These are phyloP conservation scores for Campoletis raptor DNA, from an alignment of 2,888 invertebrate species.

Conservation along the genomic window DNA sequence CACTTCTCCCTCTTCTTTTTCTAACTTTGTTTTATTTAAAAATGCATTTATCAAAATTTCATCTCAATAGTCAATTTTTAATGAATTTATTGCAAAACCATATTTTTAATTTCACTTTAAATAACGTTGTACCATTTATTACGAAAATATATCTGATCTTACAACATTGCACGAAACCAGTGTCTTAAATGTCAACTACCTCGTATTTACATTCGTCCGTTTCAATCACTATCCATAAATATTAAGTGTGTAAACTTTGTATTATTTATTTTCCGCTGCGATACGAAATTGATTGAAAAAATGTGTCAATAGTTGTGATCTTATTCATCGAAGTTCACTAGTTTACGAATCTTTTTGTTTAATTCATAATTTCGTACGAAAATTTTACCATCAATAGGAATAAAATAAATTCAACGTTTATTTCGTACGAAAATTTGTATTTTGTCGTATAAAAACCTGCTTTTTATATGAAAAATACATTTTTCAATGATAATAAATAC, in stretches of 20 bases:
- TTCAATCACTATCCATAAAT: not conserved
- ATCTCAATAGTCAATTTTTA: not conserved
- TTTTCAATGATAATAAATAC: not conserved
- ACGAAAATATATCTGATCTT: not conserved
- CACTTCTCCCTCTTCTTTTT: not conserved
- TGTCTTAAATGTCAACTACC: constrained; percentile 60
- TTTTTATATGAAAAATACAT: too few relatives aligned
- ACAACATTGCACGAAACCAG: constrained; percentile 15
- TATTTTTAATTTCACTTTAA: not conserved
- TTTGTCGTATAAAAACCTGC: too few relatives aligned
- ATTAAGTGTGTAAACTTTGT: not conserved
- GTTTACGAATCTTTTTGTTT: not conserved
- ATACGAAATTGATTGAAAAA: not conserved
- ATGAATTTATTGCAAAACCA: not conserved
- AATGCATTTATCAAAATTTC: not conserved
- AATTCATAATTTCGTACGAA: not conserved
- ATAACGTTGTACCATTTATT: not conserved
- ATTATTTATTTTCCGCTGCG: not conserved
- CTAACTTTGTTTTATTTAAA: not conserved
- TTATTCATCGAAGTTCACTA: too few relatives aligned
- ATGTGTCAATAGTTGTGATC: not conserved
- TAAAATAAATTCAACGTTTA: not conserved
- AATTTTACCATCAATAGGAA: not conserved
- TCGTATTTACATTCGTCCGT: constrained; percentile 36
- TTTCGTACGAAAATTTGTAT: not conserved